These are phyloP conservation scores for Polydrusus cervinus DNA, from an alignment of 2,888 invertebrate genomes.

Conservation along the genomic window DNA sequence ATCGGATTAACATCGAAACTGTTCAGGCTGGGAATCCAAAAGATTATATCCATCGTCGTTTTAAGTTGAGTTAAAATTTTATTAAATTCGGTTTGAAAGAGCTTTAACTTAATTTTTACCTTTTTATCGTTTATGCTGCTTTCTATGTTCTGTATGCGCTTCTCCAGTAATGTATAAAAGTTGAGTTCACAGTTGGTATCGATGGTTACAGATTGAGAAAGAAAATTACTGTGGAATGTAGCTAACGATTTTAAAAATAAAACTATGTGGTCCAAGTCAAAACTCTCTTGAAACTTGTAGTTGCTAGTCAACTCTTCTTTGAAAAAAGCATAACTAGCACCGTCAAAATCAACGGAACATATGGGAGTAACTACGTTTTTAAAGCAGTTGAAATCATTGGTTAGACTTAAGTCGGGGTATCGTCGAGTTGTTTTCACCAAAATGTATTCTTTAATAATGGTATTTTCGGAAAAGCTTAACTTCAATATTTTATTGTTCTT, in stretches of 20 bases:
- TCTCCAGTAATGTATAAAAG: not conserved
- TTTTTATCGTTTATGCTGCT: not conserved
- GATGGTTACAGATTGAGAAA: not conserved
- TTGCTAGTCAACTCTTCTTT: not conserved
- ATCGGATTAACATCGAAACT: not conserved
- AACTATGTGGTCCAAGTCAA: not conserved
- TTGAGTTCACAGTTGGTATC: not conserved
- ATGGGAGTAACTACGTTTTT: not conserved
- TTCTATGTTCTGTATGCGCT: not conserved
- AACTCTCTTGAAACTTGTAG: not conserved
- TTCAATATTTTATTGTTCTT: not conserved
- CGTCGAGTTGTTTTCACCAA: not conserved
- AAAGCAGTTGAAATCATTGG: not conserved
- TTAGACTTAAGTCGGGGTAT: not conserved
- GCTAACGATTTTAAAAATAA: not conserved
- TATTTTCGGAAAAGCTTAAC: not conserved
- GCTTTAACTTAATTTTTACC: too few species aligned
- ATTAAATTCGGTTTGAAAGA: not conserved
- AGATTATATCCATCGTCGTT: not conserved
- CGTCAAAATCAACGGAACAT: not conserved
- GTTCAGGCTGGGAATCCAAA: not conserved
- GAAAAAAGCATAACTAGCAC: not conserved
- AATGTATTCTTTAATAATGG: not conserved
- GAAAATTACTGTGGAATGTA: not conserved
- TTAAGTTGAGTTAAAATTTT: not conserved